A percentile compares a stretch with the other conserved stretches of the same genome.
Evolutionary conservation across 2,797 vertebrate genomes (phyloP).

Genomic region (Thripadectes ignobilis): DNA sequence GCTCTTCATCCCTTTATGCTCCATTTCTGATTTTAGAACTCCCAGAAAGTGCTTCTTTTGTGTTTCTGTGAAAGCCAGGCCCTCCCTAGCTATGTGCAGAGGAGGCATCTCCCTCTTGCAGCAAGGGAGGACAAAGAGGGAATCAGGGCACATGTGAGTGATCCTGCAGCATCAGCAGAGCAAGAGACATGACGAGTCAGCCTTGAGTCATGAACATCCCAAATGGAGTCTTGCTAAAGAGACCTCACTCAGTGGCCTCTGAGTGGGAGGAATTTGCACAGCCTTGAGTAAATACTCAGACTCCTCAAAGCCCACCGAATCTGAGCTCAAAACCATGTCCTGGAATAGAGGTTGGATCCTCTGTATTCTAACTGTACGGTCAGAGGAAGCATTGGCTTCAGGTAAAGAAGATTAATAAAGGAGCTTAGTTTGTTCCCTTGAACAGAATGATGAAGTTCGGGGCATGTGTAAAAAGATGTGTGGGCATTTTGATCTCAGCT

Average conservation of each 20-base stretch:
- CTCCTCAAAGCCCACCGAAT: neutral
- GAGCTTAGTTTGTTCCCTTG: neutral
- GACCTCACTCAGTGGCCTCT: neutral
- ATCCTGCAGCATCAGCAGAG: neutral
- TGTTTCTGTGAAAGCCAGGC: neutral
- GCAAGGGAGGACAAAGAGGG: neutral
- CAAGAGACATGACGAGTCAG: neutral
- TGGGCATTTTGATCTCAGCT: neutral
- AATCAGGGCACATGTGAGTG: rapidly evolving
- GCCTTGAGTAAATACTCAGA: neutral
- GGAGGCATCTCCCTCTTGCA: neutral
- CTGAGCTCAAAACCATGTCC: neutral
- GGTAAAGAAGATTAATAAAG: neutral
- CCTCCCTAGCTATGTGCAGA: neutral
- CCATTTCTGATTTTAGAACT: neutral
- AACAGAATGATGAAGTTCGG: neutral
- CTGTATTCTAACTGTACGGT: neutral
- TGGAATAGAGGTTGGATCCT: neutral
- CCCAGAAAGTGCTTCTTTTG: neutral
- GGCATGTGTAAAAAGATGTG: neutral
- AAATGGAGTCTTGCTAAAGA: neutral
- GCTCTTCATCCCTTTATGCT: neutral
- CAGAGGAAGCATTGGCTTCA: neutral
- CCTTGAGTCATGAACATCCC: neutral
- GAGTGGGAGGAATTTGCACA: neutral